Evolutionary conservation across 2,113 vertebrate genomes (phyloP).

Genomic region (Sceloporus tristichus): DNA sequence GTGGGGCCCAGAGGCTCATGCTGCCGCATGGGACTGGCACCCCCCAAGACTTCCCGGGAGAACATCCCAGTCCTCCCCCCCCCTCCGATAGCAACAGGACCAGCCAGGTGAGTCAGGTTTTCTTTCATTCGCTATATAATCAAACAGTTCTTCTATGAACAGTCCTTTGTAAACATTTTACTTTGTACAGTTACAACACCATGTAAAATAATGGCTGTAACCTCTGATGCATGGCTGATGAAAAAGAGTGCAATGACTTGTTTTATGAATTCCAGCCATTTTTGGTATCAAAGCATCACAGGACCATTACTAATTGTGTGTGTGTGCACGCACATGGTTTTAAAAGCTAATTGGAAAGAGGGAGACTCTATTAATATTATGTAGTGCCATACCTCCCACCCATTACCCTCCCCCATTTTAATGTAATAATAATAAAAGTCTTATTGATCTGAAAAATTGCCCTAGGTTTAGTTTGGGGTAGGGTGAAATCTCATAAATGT

Average conservation of each 20-base stretch:
- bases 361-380: not conserved
- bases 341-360: not conserved
- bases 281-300: not conserved
- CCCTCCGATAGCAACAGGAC: too few species aligned
- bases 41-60: too few species aligned
- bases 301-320: not conserved
- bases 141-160: too few species aligned
- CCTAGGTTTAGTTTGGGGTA: not conserved
- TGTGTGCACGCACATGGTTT: not conserved
- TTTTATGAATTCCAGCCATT: too few species aligned
- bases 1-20: too few species aligned
- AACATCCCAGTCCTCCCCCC: too few species aligned
- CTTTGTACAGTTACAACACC: too few species aligned
- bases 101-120: too few species aligned
- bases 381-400: not conserved
- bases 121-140: too few species aligned
- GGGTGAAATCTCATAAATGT: not conserved
- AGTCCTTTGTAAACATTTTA: too few species aligned
- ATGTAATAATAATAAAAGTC: not conserved
- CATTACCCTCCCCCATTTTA: not conserved
- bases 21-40: too few species aligned
- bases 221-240: not conserved
- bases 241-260: not conserved
- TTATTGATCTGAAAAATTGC: conserved; percentile 24
- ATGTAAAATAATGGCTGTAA: too few species aligned